Evolutionary conservation across 2,888 invertebrate genomes (phyloP).

Genomic region (Pteria penguin): DNA sequence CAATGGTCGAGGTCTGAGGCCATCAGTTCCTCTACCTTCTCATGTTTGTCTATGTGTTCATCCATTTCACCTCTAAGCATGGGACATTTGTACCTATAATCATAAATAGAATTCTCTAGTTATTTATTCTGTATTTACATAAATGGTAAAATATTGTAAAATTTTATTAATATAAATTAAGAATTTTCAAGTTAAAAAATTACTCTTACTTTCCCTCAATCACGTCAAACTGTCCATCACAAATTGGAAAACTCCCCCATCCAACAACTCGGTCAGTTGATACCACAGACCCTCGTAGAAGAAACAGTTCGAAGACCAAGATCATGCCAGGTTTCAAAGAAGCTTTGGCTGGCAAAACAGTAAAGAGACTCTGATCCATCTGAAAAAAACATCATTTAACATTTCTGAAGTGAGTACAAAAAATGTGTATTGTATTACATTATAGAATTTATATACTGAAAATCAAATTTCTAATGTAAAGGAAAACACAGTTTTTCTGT

Average conservation of each 20-base stretch:
- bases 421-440: too few species aligned
- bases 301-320: slow-evolving; percentile 75
- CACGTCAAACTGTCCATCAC: slow-evolving; percentile 77
- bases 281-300: slow-evolving; percentile 74
- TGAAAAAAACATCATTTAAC: too few species aligned
- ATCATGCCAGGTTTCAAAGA: slow-evolving; percentile 77
- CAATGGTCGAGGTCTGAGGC: slow-evolving; percentile 77
- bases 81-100: slow-evolving; percentile 69
- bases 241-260: slow-evolving; percentile 78
- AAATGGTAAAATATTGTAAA: too few species aligned
- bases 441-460: too few species aligned
- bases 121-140: too few species aligned
- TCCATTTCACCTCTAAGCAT: slow-evolving; percentile 77
- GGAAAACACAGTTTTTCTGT: too few species aligned
- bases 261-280: slow-evolving; percentile 75
- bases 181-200: too few species aligned
- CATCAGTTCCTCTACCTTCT: slow-evolving; percentile 74
- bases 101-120: too few species aligned
- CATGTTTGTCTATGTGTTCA: slow-evolving; percentile 72
- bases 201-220: slow-evolving; percentile 77
- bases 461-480: too few species aligned
- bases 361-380: slow-evolving; percentile 78
- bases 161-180: too few species aligned
- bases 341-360: slow-evolving; percentile 75
- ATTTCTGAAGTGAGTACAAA: too few species aligned